Percentiles rank a stretch among this genome's conserved stretches.
phyloP scores from a whole-genome alignment of 1,140 invertebrate species.

The Anastrepha obliqua region DNA sequence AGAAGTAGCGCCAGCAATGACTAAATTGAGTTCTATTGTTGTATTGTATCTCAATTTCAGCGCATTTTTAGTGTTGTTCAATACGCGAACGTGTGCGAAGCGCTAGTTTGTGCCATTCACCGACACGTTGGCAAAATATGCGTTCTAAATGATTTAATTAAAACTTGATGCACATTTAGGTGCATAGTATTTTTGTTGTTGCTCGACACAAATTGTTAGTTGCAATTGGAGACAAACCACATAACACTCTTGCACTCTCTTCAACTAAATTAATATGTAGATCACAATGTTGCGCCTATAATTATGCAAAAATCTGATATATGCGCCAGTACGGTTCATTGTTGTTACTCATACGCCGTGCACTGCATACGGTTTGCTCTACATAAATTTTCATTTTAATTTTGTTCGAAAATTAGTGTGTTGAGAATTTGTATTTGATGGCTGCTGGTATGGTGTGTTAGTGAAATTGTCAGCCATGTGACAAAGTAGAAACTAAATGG shows the following conservation, averaged over 20 bases:
- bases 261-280: not conserved
- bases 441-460: too few species aligned
- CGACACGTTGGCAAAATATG: conserved; percentile 1
- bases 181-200: not conserved
- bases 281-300: not conserved
- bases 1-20: not conserved
- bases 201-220: not conserved
- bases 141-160: conserved; percentile 27
- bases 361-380: not conserved
- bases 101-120: not conserved
- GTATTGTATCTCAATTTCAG: not conserved
- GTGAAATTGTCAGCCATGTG: not conserved
- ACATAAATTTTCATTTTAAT: not conserved
- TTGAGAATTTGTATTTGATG: too few species aligned
- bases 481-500: not conserved
- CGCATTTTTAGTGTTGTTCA: not conserved
- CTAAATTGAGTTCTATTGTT: not conserved
- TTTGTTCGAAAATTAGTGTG: too few species aligned
- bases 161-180: not conserved
- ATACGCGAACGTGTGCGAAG: not conserved
- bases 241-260: not conserved
- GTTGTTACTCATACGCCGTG: conserved; percentile 17
- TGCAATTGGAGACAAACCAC: not conserved
- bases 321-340: not conserved
- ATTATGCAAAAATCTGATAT: not conserved